A percentile compares a stretch with the other conserved stretches of the same genome.
Evolutionary conservation across 2,113 vertebrate genomes (phyloP).

Genomic region (Arizona elegans): DNA sequence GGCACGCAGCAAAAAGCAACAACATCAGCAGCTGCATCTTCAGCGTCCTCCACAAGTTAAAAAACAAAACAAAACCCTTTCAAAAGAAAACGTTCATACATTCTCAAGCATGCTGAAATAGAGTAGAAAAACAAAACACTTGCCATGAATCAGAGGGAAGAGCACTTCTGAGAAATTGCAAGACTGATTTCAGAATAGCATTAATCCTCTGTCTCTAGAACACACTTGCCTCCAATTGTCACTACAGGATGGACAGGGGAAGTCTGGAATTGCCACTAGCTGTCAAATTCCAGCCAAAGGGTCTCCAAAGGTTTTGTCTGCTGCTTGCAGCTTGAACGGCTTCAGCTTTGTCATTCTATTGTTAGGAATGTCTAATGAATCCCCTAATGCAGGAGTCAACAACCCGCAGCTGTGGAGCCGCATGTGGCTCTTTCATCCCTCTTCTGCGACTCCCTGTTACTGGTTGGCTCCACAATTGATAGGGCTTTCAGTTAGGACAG

Average conservation of each 20-base stretch:
- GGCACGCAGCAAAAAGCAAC: neutral
- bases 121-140: neutral
- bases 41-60: neutral
- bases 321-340: neutral
- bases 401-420: too few relatives aligned
- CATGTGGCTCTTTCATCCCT: too few relatives aligned
- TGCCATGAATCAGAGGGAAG: neutral
- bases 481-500: too few relatives aligned
- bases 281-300: neutral
- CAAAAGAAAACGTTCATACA: neutral
- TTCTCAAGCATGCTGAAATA: neutral
- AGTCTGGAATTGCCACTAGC: neutral
- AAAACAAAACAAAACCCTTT: neutral
- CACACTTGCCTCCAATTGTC: neutral
- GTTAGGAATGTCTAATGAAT: fast-evolving
- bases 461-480: too few relatives aligned
- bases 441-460: too few relatives aligned
- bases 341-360: neutral
- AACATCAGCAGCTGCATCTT: neutral
- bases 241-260: too few relatives aligned
- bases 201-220: neutral
- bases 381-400: neutral
- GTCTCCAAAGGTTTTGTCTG: neutral
- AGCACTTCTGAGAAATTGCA: neutral
- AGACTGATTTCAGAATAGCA: neutral